phyloP scores from a whole-genome alignment of 2,113 vertebrate species.

The Rhynchomys soricoides region DNA sequence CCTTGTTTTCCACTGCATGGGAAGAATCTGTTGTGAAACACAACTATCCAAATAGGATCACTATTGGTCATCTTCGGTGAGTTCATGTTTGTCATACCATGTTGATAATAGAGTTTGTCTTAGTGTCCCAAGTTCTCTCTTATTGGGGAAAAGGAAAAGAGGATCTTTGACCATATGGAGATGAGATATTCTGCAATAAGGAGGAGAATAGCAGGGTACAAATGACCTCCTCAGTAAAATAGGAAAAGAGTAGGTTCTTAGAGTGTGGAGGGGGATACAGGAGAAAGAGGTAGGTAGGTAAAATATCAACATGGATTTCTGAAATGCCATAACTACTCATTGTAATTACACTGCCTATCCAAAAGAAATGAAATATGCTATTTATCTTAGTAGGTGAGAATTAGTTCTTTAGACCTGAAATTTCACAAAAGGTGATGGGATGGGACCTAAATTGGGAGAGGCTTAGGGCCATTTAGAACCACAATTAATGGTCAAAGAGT shows the following conservation, averaged over 20 bases:
- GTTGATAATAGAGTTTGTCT: background rate
- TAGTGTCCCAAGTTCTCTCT: background rate
- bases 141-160: background rate
- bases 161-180: background rate
- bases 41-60: background rate
- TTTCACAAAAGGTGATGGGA: background rate
- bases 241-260: background rate
- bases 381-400: background rate
- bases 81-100: background rate
- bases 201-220: background rate
- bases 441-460: background rate
- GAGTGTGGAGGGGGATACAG: no score
- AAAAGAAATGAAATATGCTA: background rate
- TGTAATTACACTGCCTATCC: background rate
- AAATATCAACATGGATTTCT: background rate
- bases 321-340: background rate
- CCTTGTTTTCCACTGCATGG: no score
- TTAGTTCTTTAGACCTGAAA: background rate
- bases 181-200: no score
- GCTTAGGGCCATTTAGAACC: background rate
- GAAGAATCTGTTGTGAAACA: background rate
- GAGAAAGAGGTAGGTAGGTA: background rate
- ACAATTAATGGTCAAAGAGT: background rate
- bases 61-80: background rate
- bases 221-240: background rate